Percentiles rank a stretch among this genome's conserved stretches.
Conservation (phyloP, 2,888 invertebrate genomes). For the Nebria salina region DNA sequence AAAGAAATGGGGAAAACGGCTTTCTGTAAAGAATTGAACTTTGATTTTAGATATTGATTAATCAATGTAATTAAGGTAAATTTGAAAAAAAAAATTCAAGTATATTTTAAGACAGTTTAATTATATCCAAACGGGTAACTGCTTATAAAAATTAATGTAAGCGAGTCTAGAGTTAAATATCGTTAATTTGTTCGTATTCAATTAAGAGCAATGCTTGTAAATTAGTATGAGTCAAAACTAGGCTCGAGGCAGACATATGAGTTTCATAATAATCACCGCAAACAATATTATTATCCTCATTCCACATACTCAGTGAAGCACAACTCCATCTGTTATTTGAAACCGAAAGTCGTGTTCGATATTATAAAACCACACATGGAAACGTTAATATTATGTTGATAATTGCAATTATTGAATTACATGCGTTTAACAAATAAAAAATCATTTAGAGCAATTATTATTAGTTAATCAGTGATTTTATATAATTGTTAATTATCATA, state of each 20-base stretch:
- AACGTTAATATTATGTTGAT: neutral
- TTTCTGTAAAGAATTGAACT: too few species aligned
- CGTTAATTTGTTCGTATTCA: neutral
- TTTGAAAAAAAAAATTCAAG: too few species aligned
- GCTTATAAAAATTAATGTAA: neutral
- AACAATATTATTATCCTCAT: neutral
- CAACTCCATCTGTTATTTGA: conserved; percentile 38
- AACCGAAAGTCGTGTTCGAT: conserved; percentile 31
- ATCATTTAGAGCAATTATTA: too few species aligned
- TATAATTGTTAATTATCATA: too few species aligned
- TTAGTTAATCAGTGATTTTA: too few species aligned
- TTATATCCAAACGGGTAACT: neutral
- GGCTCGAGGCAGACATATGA: conserved; percentile 25
- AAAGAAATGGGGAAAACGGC: too few species aligned
- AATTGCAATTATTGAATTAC: neutral
- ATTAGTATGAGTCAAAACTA: conserved; percentile 13
- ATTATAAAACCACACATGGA: neutral
- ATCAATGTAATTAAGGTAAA: too few species aligned
- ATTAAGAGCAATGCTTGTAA: conserved; percentile 11
- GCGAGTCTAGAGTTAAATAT: neutral
- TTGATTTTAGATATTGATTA: too few species aligned
- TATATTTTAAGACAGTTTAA: neutral
- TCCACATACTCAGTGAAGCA: conserved; percentile 3
- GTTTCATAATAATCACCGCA: conserved; percentile 31
- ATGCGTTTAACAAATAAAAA: too few species aligned